Evolutionary conservation across 2,888 invertebrate species (phyloP).

Genomic region (Sinotaia quadrata): DNA sequence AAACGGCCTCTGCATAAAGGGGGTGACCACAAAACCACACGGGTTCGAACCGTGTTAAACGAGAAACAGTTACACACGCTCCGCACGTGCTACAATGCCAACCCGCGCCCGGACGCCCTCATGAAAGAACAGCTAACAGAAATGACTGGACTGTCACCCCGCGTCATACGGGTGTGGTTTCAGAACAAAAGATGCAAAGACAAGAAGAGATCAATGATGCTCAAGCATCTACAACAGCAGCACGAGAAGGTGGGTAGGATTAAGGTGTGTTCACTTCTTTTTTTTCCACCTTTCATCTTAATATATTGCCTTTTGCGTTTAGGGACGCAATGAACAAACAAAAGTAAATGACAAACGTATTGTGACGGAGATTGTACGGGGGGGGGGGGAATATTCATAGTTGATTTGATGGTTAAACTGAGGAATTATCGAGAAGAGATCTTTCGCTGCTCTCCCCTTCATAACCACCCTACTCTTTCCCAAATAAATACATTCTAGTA

Average conservation of each 20-base stretch:
- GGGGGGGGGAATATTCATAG: too few species aligned
- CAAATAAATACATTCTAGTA: too few species aligned
- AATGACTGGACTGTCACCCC: conserved; percentile 96
- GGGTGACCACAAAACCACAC: conserved; percentile 85
- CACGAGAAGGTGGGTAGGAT: conserved; percentile 75
- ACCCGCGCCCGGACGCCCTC: conserved; percentile 97
- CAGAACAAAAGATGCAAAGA: conserved; percentile 77
- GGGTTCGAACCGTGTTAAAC: conserved; percentile 97
- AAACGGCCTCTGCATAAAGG: conserved; percentile 46
- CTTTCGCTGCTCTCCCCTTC: too few species aligned
- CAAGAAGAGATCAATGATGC: conserved; percentile 86
- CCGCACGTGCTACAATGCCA: conserved; percentile 96
- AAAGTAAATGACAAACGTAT: too few species aligned
- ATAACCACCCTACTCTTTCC: too few species aligned
- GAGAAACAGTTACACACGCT: conserved; percentile 98
- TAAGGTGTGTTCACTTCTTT: too few species aligned
- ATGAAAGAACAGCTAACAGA: conserved; percentile 99
- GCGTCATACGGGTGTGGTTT: conserved; percentile 99
- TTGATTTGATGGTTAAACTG: too few species aligned
- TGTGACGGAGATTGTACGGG: too few species aligned
- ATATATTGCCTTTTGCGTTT: too few species aligned
- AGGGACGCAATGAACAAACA: too few species aligned
- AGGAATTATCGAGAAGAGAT: too few species aligned
- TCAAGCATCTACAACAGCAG: conserved; percentile 98
- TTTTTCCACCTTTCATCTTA: too few species aligned